Percentiles rank a stretch among this genome's conserved stretches.
These are phyloP conservation scores for Theocolax elegans DNA, from an alignment of 1,140 invertebrate species.

Conservation along the genomic window DNA sequence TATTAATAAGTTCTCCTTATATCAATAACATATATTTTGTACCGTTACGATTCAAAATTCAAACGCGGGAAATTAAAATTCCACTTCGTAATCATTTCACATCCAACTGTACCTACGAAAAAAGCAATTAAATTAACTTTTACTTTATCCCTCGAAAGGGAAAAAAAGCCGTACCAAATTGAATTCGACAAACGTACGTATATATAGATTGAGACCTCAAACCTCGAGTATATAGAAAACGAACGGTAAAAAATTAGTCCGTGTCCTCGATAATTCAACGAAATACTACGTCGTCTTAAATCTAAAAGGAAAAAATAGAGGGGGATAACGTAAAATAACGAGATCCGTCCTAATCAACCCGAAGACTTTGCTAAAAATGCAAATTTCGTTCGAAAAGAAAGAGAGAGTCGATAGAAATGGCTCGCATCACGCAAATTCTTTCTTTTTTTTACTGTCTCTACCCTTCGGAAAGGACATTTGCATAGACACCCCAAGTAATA, in stretches of 20 bases:
- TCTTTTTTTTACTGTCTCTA: not conserved
- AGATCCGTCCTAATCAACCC: constrained; percentile 53
- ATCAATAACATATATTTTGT: too few relatives aligned
- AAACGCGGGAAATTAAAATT: too few relatives aligned
- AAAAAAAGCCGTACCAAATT: not conserved
- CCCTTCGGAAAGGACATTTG: constrained; percentile 12
- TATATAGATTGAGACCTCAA: not conserved
- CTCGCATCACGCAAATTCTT: constrained; percentile 16
- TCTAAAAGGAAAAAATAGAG: not conserved
- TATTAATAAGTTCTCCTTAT: too few relatives aligned
- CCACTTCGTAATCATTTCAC: too few relatives aligned
- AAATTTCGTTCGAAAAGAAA: constrained; percentile 44
- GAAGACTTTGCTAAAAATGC: constrained; percentile 51
- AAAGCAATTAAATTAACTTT: too few relatives aligned
- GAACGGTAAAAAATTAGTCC: constrained; percentile 4
- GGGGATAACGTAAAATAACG: constrained; percentile 50
- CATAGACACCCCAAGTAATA: constrained; percentile 25
- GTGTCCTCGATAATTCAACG: constrained; percentile 11
- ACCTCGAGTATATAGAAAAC: not conserved
- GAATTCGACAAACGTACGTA: not conserved
- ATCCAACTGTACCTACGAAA: too few relatives aligned
- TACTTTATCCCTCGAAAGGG: too few relatives aligned
- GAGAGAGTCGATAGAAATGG: constrained; percentile 5
- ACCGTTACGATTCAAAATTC: too few relatives aligned
- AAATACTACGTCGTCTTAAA: too few relatives aligned